A percentile compares a stretch with the other conserved stretches of the same genome.
These are phyloP conservation scores for Manduca sexta DNA, from an alignment of 1,140 invertebrate species.

Conservation along the genomic window DNA sequence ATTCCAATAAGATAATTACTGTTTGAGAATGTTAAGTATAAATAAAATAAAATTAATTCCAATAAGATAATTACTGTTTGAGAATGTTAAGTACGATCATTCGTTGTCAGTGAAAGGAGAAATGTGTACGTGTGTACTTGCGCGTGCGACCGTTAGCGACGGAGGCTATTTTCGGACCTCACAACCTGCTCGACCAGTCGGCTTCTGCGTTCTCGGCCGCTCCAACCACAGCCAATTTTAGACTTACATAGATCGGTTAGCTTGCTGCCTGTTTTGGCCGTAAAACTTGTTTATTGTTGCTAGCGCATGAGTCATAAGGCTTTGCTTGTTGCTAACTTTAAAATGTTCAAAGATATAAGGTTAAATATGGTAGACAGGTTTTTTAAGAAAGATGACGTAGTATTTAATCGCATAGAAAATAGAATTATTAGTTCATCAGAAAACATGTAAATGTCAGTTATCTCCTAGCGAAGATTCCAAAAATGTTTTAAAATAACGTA, in stretches of 20 bases:
- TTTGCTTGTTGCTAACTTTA: too few species aligned
- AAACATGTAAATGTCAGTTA: too few species aligned
- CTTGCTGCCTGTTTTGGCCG: neutral
- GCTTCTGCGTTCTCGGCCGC: conserved; percentile 28
- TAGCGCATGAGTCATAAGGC: too few species aligned
- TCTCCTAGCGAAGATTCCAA: too few species aligned
- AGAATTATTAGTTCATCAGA: too few species aligned
- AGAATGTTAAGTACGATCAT: conserved; percentile 9
- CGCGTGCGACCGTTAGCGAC: conserved; percentile 43
- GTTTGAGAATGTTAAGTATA: too few species aligned
- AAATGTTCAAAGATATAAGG: too few species aligned
- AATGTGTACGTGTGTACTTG: conserved; percentile 48
- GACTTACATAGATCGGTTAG: conserved; percentile 5
- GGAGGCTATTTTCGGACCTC: conserved; percentile 49
- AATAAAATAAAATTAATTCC: neutral
- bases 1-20: too few species aligned
- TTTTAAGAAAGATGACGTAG: too few species aligned
- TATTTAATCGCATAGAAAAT: too few species aligned
- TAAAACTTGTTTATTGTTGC: neutral
- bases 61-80: conserved; percentile 22
- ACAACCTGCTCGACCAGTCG: conserved; percentile 36
- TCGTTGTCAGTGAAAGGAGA: conserved; percentile 40
- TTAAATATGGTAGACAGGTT: too few species aligned
- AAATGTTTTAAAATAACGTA: too few species aligned
- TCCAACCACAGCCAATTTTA: conserved; percentile 39